A percentile compares a stretch with the other conserved stretches of the same genome.
phyloP scores from a whole-genome alignment of 2,888 invertebrate genomes.

The Cephalotes varians region DNA sequence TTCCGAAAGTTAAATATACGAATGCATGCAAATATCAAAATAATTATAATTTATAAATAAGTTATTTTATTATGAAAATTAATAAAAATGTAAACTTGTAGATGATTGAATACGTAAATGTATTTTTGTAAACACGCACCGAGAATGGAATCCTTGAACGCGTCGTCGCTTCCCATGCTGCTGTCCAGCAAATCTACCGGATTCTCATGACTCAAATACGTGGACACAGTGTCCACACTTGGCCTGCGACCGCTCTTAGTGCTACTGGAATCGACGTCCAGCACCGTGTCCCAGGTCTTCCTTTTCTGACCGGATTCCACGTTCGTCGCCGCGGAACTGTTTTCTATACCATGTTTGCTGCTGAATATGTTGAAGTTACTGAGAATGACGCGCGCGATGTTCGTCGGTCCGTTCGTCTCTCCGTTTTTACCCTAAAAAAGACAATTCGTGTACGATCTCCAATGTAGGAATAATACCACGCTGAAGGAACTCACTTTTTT shows the following conservation, averaged over 20 bases:
- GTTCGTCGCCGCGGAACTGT: slow-evolving; percentile 77
- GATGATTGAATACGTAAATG: not conserved
- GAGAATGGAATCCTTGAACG: slow-evolving; percentile 87
- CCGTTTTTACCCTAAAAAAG: slow-evolving; percentile 81
- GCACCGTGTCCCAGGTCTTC: slow-evolving; percentile 85
- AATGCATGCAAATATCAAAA: slow-evolving; percentile 20
- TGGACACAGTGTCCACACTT: slow-evolving; percentile 95
- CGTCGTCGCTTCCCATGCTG: slow-evolving; percentile 91
- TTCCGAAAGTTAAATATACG: not conserved
- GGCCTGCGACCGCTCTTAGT: slow-evolving; percentile 92
- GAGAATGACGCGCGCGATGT: slow-evolving; percentile 92
- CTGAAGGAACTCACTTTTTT: slow-evolving; percentile 80
- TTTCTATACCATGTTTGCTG: slow-evolving; percentile 84
- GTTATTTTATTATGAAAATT: not conserved
- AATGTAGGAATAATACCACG: slow-evolving; percentile 2
- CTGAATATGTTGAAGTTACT: slow-evolving; percentile 94
- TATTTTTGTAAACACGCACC: slow-evolving; percentile 80
- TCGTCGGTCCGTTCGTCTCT: slow-evolving; percentile 87
- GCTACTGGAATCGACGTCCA: slow-evolving; percentile 91
- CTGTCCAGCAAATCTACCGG: slow-evolving; percentile 90
- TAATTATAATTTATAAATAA: not conserved
- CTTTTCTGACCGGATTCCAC: slow-evolving; percentile 79
- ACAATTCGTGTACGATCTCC: not conserved
- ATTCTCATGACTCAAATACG: slow-evolving; percentile 95
- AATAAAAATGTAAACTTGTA: not conserved